Percentiles rank a stretch among this genome's conserved stretches.
These are phyloP conservation scores for Trissolcus brochymenae DNA, from an alignment of 2,888 invertebrate genomes.

Conservation along the genomic window DNA sequence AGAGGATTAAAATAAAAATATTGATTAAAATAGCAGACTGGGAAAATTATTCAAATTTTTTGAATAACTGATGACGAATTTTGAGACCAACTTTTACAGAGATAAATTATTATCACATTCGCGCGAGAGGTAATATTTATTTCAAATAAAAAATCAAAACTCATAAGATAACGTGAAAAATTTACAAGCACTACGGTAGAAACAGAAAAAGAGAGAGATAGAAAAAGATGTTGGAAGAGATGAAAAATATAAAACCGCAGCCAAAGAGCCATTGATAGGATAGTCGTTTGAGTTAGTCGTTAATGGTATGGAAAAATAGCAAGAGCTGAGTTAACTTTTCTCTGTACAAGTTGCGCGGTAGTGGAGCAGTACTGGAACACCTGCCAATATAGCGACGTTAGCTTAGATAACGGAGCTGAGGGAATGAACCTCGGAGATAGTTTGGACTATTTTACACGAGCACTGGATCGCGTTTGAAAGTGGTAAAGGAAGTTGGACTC, in stretches of 20 bases:
- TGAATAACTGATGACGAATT: no score
- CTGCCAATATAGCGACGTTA: conserved; percentile 51
- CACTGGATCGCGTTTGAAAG: conserved; percentile 41
- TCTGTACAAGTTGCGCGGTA: conserved; percentile 39
- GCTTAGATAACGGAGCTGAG: conserved; percentile 38
- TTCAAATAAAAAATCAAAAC: conserved; percentile 1
- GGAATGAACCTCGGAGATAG: conserved; percentile 41
- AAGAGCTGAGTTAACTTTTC: conserved; percentile 67
- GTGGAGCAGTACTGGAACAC: conserved; percentile 25
- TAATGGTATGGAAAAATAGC: conserved; percentile 73
- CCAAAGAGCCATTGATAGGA: conserved; percentile 71
- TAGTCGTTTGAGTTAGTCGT: conserved; percentile 70
- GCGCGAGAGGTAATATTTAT: background rate
- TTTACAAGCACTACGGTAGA: conserved; percentile 25
- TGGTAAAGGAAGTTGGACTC: conserved; percentile 46
- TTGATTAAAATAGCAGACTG: no score
- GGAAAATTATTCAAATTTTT: no score
- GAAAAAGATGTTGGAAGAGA: conserved; percentile 16
- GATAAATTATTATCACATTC: no score
- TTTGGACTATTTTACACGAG: conserved; percentile 41
- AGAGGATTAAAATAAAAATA: no score
- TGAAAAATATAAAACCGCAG: conserved; percentile 69
- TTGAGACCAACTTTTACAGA: no score
- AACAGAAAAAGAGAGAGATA: conserved; percentile 31
- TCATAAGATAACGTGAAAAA: conserved; percentile 20